phyloP scores from a whole-genome alignment of 2,797 vertebrate species.

The Malurus leucopterus region DNA sequence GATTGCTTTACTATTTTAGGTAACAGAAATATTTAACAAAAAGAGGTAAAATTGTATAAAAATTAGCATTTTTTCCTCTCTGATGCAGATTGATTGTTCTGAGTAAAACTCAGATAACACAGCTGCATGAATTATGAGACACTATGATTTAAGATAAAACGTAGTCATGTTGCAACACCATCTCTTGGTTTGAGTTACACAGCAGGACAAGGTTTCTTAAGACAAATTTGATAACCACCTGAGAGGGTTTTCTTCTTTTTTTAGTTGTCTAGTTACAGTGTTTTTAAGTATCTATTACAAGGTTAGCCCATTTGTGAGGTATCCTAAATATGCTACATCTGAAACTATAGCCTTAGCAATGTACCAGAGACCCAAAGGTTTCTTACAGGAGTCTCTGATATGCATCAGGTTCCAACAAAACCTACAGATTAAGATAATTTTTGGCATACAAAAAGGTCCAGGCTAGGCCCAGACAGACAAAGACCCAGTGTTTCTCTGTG shows the following conservation, averaged over 20 bases:
- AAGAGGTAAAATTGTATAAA: background rate
- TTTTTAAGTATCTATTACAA: conserved; percentile 17
- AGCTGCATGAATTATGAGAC: background rate
- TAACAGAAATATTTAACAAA: background rate
- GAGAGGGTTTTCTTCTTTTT: background rate
- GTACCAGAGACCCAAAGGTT: background rate
- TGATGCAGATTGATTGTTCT: background rate
- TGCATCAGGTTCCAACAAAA: background rate
- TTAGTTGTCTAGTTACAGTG: conserved; percentile 28
- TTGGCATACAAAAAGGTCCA: background rate
- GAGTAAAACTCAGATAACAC: background rate
- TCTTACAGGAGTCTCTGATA: conserved; percentile 6
- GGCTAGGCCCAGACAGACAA: background rate
- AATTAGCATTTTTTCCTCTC: background rate
- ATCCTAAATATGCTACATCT: background rate
- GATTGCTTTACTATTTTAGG: background rate
- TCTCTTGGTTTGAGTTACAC: background rate
- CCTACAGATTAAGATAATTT: background rate
- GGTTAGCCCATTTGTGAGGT: background rate
- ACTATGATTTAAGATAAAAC: background rate
- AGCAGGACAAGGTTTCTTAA: background rate
- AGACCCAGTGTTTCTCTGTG: background rate
- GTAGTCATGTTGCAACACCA: background rate
- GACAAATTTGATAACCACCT: conserved; percentile 6
- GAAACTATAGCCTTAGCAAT: conserved; percentile 9